These are phyloP conservation scores for Melanchra persicariae DNA, from an alignment of 2,888 invertebrate species.

Conservation along the genomic window DNA sequence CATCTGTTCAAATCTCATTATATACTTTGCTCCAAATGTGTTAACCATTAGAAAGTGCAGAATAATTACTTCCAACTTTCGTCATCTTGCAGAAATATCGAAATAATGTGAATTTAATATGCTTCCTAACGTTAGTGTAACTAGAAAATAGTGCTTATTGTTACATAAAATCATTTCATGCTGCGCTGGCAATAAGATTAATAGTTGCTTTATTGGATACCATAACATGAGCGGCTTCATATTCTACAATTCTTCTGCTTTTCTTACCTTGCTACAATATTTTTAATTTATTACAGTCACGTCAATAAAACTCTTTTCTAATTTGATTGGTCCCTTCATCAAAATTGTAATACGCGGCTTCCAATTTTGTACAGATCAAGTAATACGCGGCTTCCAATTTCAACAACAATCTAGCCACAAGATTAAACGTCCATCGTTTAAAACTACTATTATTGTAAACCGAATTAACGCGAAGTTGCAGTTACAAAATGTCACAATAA, in stretches of 20 bases:
- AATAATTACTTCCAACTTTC: slow-evolving; percentile 20
- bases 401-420: too few species aligned
- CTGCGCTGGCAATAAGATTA: neutral
- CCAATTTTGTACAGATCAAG: too few species aligned
- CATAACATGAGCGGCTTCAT: neutral
- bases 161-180: neutral
- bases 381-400: too few species aligned
- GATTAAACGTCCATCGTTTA: too few species aligned
- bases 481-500: too few species aligned
- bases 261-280: too few species aligned
- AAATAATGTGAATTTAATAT: slow-evolving; percentile 51
- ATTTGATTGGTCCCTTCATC: too few species aligned
- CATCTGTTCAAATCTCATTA: neutral
- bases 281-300: too few species aligned
- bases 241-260: neutral
- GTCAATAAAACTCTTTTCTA: too few species aligned
- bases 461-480: too few species aligned
- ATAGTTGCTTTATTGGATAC: neutral
- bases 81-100: slow-evolving; percentile 25
- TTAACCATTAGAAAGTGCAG: slow-evolving; percentile 57
- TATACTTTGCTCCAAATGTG: slow-evolving; percentile 11
- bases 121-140: neutral
- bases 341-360: too few species aligned
- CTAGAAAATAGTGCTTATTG: neutral
- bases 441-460: too few species aligned